Base-by-base conservation (phyloP, 2,113 vertebrate species). In the Pseudorhombus dupliciocellatus region DNA sequence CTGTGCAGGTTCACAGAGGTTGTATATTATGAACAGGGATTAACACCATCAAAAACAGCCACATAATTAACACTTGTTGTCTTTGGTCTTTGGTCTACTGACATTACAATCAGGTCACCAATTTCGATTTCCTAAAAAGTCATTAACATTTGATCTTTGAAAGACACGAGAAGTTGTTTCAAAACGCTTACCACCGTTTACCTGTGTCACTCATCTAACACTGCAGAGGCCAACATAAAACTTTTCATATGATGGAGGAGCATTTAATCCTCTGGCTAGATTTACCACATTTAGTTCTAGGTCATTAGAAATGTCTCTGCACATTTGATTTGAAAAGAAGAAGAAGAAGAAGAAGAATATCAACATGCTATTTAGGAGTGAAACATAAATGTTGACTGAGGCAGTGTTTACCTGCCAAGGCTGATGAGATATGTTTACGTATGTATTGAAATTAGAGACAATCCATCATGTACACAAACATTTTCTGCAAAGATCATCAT, bases 1-100 rank as follows among this genome's bases (percentile, higher is more conserved):
- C 26, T 50, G 46, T 56, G 59, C 65, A 66, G 26, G 54, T 30
- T 9, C 54, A 48, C 51, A 40, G 54, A 62, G 52, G 24, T 9
- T 24, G 12, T 46, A 46, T 46, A 46, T 7, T 18, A 18, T 52
- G 30, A 62, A 53, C 21, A 65, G 21, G 54, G 46, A 51, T 68
- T 25, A 66, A 58, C 66, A 53, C 22, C 14, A 31, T 42, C 52
- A 26, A 20, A 9, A 8, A 18, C 7, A 30, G 20, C n/a, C 25
- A 11, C 5, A 52, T n/a, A 6, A 44, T 46, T 25, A 30, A 10
- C 22, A n/a, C n/a, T n/a, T n/a, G n/a, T n/a, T n/a, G n/a, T n/a
- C n/a, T n/a, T n/a, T n/a, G 3, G 42, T 20, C 21, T 54, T 21
- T 8, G 30, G 1, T 25, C 2, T 15, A 3, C 28, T 34, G 11